Evolutionary conservation across 2,888 invertebrate genomes (phyloP), one percentile per base, ranked within the genome.

Genomic region (Horisme vitalbata): DNA sequence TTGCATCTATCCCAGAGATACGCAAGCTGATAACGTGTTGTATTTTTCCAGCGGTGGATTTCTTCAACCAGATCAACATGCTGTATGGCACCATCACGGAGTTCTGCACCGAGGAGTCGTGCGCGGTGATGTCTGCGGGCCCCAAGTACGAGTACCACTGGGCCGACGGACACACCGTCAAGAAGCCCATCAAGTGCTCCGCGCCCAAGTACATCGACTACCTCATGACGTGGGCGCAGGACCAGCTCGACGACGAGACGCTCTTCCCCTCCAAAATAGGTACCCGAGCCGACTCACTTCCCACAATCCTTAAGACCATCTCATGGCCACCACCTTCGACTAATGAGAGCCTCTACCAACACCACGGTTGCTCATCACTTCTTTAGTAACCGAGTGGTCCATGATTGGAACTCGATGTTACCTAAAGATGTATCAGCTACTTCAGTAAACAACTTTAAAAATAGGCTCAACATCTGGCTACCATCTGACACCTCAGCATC

Each of bases 1-100:
- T n/a, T n/a, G n/a, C n/a, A n/a, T n/a, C n/a, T n/a, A n/a, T n/a
- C n/a, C n/a, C n/a, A n/a, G n/a, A 3, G n/a, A n/a, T 23, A n/a
- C 3, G 23, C 20, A n/a, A 9, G n/a, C 2, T 20, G 4, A 0
- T n/a, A 9, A 4, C n/a, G 10, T 9, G 6, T 26, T 32, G 24
- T 33, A 14, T 9, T 20, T 8, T 91, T 92, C 27, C 88, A 99
- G 99, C 99, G 71, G 99, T 99, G 55, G 99, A 99, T 90, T 99
- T 99, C 87, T 99, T 99, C 90, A 99, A 99, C 89, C 99, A 99
- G 92, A 99, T 99, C 78, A 99, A 99, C 88, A 99, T 99, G 99
- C 90, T 99, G 57, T 99, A 99, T 74, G 99, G 99, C 37, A 99
- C 99, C 18, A 97, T 99, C 71, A 99, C 99, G n/a, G 99, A 99